These are phyloP conservation scores for Lysandra bellargus DNA, from an alignment of 2,888 invertebrate species.

Conservation along the genomic window DNA sequence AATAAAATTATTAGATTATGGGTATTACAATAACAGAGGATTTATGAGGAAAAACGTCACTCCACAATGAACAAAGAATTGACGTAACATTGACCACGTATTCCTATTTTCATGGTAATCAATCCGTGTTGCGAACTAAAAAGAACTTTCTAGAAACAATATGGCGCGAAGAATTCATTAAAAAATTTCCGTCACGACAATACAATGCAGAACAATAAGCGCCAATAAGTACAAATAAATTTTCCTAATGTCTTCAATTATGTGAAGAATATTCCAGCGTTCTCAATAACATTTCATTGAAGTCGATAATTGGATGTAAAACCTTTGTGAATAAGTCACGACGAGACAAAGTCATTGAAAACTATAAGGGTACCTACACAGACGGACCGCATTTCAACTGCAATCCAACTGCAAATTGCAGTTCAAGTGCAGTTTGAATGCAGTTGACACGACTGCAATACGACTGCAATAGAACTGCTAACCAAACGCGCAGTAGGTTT, in stretches of 20 bases:
- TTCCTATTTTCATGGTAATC: neutral
- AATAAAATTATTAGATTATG: no score
- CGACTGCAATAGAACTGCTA: no score
- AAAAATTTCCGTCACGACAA: slow-evolving; percentile 23
- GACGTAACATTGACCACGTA: neutral
- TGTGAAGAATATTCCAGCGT: slow-evolving; percentile 28
- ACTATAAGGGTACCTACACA: neutral
- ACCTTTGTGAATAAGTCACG: slow-evolving; percentile 3
- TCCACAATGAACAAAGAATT: neutral
- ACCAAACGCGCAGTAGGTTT: no score
- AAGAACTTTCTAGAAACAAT: slow-evolving; percentile 21
- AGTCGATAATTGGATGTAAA: slow-evolving; percentile 9
- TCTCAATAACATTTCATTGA: slow-evolving; percentile 18
- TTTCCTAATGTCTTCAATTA: slow-evolving; percentile 30
- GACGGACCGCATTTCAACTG: no score
- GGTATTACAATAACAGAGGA: no score
- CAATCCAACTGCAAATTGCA: no score
- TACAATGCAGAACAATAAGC: slow-evolving; percentile 26
- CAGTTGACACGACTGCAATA: no score
- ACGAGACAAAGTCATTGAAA: neutral
- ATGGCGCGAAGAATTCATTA: neutral
- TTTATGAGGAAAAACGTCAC: neutral
- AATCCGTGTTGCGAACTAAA: neutral
- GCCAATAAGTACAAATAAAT: slow-evolving; percentile 24
- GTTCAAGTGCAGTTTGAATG: no score